Evolutionary conservation across 2,888 invertebrate species (phyloP), one percentile per base, ranked within the genome.

Genomic region (Cremastinae sp.): DNA sequence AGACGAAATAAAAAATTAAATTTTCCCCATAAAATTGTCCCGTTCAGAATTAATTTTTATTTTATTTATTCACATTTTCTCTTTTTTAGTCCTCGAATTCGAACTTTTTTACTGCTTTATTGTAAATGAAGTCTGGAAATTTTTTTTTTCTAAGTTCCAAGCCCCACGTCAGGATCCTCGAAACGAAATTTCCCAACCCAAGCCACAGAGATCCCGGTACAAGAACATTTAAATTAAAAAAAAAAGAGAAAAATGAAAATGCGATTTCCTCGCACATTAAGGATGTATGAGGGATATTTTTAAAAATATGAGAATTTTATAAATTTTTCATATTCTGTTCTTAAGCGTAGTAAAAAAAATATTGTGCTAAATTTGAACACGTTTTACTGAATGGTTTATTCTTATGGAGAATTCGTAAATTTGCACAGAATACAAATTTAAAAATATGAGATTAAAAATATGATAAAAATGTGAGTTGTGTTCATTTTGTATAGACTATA

Each of bases 141-240:
- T 28, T 18, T 59, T n/a, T n/a, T n/a, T n/a, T n/a, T n/a, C n/a
- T 43, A 34, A 20, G 53, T 69, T 51, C 51, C 59, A 41, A 34
- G 34, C 45, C 41, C 9, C 43, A 41, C 49, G 56, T 66, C 47
- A 5, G 36, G 47, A 12, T 45, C 34, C 58, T 73, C 59, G 59
- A 58, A 34, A 59, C 8, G 61, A 66, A 54, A 38, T 22, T n/a
- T 58, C 34, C 36, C 9, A 51, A 20, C 59, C 43, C 45, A 59
- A 76, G 64, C 72, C 53, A 47, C 58, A 43, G 72, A 59, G 41
- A 16, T 18, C 56, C 68, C 49, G n/a, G 53, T 47, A 41, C 53
- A 12, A 56, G 16, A 41, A 36, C 14, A 18, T 1, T 14, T 8
- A 49, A 43, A 69, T 45, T 16, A 10, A 20, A 59, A 53, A 65